Base-by-base conservation (phyloP, 2,888 invertebrate species). In the Onchidella celtica region DNA sequence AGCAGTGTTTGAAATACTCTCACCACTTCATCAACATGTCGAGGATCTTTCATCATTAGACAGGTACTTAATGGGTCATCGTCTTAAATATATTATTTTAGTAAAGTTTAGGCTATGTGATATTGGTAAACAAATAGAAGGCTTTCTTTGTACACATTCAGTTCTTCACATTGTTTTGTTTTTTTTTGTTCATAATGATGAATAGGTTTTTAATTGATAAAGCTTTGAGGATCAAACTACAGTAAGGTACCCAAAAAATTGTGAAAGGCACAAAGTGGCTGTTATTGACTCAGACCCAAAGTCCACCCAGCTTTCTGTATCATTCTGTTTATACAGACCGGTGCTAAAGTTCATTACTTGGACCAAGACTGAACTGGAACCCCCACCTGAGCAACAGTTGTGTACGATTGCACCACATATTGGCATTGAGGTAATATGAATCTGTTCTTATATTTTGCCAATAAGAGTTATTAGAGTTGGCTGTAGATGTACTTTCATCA, bases 11-110 rank as follows among this genome's bases (percentile, higher is more conserved):
- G 94, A 94, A 86, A 91, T 94, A 68, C 87, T 94, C 6, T 91
- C 92, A 40, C 93, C 93, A 11, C 84, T 87, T 9, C 92, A 93
- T 85, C 94, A 94, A 83, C 94, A 94, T 87, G 92, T 94, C 24
- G 94, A 93, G 78, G 90, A 93, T 84, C 87, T 94, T 2, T 92
- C 93, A 29, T 81, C 91, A 82, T 87, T 93, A 55, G 76, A 85
- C 40, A 86, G 88, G 92, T 92, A 85, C 68, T 87, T 80, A n/a
- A 65, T 9, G n/a, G 11, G 29, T 2, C 66, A 14, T 40, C 55
- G 4, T 17, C 11, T 66, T 34, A 6, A 66, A 34, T 29, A 29
- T 11, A n/a, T 24, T 36, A 21, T n/a, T 34, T 69, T 2, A n/a
- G 38, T 21, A 59, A 59, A 34, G n/a, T n/a, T n/a, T n/a, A n/a